Percentiles rank a stretch among this genome's conserved stretches.
Evolutionary conservation across 1,140 invertebrate species (phyloP).

Genomic region (Zaprionus capensis): DNA sequence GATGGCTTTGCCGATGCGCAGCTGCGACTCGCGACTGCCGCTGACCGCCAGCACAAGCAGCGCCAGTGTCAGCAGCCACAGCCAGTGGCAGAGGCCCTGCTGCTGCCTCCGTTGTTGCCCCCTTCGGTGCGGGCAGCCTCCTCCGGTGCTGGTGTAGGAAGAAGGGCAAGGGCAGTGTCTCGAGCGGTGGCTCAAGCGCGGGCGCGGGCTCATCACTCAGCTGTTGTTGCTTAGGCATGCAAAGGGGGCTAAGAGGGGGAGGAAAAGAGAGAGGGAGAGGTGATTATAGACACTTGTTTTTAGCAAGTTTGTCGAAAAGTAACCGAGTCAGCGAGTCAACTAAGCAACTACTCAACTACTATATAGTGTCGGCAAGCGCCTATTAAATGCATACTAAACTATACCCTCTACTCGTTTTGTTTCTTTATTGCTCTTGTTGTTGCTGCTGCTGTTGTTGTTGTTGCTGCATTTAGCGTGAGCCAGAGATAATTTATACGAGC

Average conservation of each 20-base stretch:
- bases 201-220: constrained; percentile 72
- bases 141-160: background rate
- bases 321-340: constrained; percentile 2
- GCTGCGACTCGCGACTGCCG: constrained; percentile 85
- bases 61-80: constrained; percentile 62
- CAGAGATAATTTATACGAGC: constrained; percentile 36
- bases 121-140: constrained; percentile 16
- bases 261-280: background rate
- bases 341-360: constrained; percentile 4
- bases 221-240: constrained; percentile 53
- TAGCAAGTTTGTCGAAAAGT: constrained; percentile 4
- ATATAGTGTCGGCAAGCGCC: background rate
- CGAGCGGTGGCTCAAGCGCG: constrained; percentile 43
- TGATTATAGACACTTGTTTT: constrained; percentile 10
- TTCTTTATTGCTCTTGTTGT: constrained; percentile 23
- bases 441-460: background rate
- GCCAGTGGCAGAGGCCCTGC: constrained; percentile 63
- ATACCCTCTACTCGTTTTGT: constrained; percentile 21
- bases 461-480: background rate
- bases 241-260: constrained; percentile 43
- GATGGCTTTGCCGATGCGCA: constrained; percentile 89
- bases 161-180: constrained; percentile 4
- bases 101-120: background rate
- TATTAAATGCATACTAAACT: constrained; percentile 5
- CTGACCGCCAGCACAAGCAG: constrained; percentile 60